Evolutionary conservation across 1,140 invertebrate species (phyloP), one percentile per base, ranked within the genome.

Genomic region (Forficula auricularia): DNA sequence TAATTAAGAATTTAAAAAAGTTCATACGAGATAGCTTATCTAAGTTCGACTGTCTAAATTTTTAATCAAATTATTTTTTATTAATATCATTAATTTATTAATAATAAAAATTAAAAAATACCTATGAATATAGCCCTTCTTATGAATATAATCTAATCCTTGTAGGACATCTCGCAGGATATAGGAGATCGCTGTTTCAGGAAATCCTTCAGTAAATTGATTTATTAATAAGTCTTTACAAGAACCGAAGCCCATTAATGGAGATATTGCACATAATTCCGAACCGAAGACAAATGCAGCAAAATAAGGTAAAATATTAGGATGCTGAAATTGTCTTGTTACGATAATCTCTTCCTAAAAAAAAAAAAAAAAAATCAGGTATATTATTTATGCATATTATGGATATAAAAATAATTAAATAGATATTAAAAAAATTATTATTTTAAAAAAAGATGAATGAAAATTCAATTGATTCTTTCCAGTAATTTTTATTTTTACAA

Each of bases 71-170:
- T n/a, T n/a, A n/a, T n/a, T n/a, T n/a, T n/a, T n/a, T n/a, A n/a
- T n/a, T n/a, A n/a, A n/a, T n/a, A n/a, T n/a, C n/a, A n/a, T n/a
- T n/a, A n/a, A n/a, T n/a, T n/a, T n/a, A n/a, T n/a, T n/a, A n/a
- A n/a, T n/a, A n/a, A n/a, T n/a, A n/a, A n/a, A n/a, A 47, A 12
- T n/a, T 18, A 8, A n/a, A 27, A 6, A 45, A 45, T 52, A 82
- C 75, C 85, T 81, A 57, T 91, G 87, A 54, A 94, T 85, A 57
- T 81, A 79, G 44, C 82, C 77, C 60, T 77, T 76, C 45, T 70
- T 72, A 58, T 91, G 86, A 46, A 94, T 70, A 60, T 92, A 92
- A 50, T 81, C 72, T 14, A 92, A 61, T 1, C 79, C 87, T 31
- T 68, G 57, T 35, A 91, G 62, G 15, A 85, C 70, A 63, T 90